Base-by-base conservation (phyloP, 2,113 vertebrate species). In the Paralichthys olivaceus region DNA sequence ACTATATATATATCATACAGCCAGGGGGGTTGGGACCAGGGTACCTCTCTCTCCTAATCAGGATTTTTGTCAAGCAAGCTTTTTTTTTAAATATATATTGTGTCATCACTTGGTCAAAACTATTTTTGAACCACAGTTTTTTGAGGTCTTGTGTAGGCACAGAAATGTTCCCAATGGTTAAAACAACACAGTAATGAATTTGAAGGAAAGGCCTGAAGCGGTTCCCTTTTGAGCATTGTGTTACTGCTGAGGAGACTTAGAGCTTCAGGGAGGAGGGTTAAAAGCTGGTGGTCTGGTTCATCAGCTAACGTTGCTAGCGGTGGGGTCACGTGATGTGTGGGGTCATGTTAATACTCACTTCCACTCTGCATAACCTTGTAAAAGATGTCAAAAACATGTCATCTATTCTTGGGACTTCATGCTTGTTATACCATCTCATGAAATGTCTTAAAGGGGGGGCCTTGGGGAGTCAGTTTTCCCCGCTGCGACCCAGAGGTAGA, bases 191-290 rank as follows among this genome's bases (percentile, higher is more conserved):
- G 77, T 75, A 75, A 85, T 86, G 81, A 73, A 68, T 90, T 57
- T 80, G 76, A 80, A 85, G 85, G 85, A 90, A 87, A 77, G n/a
- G 91, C 91, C 89, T 53, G 75, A 14, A 88, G 91, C 88, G 55
- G 17, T 91, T 89, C 89, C 88, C 75, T 84, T 80, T 72, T 25
- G 7, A 87, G 89, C 71, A 4, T 90, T 87, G 70, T 85, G 85
- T 90, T 90, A 88, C 90, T 74, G 76, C 71, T 2, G 60, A 62
- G 73, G 51, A 72, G 69, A 65, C 79, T 29, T 37, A 13, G 66
- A 25, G 77, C 68, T 77, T 67, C 69, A 60, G 69, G 72, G 78
- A 60, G 80, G 56, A 65, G n/a, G 32, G 5, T 58, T 74, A 56
- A 29, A 75, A 68, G 70, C 26, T 40, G 1, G 23, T 40, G 69